Evolutionary conservation across 2,888 invertebrate species (phyloP).

Genomic region (Tenthredo livida): DNA sequence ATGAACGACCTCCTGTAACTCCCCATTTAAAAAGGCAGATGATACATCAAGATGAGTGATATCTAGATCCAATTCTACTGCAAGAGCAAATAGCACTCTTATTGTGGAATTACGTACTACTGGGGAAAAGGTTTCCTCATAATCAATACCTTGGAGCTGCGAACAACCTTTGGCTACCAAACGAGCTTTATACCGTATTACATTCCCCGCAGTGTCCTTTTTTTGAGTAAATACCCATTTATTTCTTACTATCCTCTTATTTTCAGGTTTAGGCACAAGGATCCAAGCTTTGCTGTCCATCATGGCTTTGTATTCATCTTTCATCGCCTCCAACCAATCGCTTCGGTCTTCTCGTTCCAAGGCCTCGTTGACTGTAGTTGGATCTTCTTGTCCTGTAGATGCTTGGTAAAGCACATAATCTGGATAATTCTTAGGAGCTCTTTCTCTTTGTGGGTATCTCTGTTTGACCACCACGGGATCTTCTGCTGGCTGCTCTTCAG

Average conservation of each 20-base stretch:
- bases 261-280: conserved; percentile 53
- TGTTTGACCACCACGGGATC: background rate
- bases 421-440: background rate
- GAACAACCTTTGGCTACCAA: conserved; percentile 64
- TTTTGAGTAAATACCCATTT: conserved; percentile 58
- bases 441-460: background rate
- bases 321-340: conserved; percentile 59
- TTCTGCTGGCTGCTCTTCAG: background rate
- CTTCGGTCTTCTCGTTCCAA: conserved; percentile 40
- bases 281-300: conserved; percentile 59
- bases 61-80: conserved; percentile 60
- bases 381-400: conserved; percentile 1
- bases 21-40: conserved; percentile 66
- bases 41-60: conserved; percentile 66
- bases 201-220: conserved; percentile 39
- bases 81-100: conserved; percentile 62
- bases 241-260: conserved; percentile 54
- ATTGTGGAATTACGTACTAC: conserved; percentile 62
- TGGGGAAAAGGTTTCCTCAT: conserved; percentile 65
- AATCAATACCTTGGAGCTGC: conserved; percentile 65
- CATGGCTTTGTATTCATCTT: conserved; percentile 57
- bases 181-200: conserved; percentile 60
- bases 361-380: conserved; percentile 54
- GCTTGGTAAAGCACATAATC: background rate
- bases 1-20: conserved; percentile 64